Base-by-base conservation (phyloP, 2,888 invertebrate species). In the Drosophila siamana region DNA sequence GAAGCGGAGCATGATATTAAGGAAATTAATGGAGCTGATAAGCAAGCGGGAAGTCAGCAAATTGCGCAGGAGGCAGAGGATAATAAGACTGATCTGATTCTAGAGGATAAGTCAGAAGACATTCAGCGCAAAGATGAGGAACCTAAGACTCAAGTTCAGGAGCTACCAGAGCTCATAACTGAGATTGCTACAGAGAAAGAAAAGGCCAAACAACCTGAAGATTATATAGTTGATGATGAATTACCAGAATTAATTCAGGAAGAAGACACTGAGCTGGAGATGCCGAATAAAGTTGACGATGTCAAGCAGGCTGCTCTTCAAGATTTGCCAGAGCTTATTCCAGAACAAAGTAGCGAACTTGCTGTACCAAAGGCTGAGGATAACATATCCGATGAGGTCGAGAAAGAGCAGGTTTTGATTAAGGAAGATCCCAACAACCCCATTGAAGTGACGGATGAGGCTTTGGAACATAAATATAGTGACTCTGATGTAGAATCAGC, bases 401-500 rank as follows among this genome's bases (percentile, higher is more conserved):
- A 26, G 6, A 3, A 15, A 38, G 15, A 38, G 36, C 0, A 13
- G 7, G 6, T 36, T 6, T 11, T 11, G 11, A 1, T 11, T 30
- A 9, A 30, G 30, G 13, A 6, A 6, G 6, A 38, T 30, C 0
- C 1, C 0, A 30, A 30, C 28, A 8, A 8, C 4, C 28, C 30
- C 9, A 30, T 3, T 5, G 15, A 38, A 38, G 6, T 1, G 7
- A 13, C 36, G 4, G 13, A 15, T 38, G 15, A 38, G 11, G 15
- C 22, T 43, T 4, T 4, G 8, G 19, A 30, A 8, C 6, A 0
- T 1, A 13, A 52, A 43, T 22, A 60, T 3, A 72, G 41, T 26
- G 68, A n/a, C 1, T 68, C 78, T 2, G 78, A 86, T 11, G 0
- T 13, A 6, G 62, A n/a, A 2, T 46, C 41, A 19, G 16, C 2